Evolutionary conservation across 2,797 vertebrate genomes (phyloP), one percentile per base, ranked within the genome.

Genomic region (Halcyon smyrnensis): DNA sequence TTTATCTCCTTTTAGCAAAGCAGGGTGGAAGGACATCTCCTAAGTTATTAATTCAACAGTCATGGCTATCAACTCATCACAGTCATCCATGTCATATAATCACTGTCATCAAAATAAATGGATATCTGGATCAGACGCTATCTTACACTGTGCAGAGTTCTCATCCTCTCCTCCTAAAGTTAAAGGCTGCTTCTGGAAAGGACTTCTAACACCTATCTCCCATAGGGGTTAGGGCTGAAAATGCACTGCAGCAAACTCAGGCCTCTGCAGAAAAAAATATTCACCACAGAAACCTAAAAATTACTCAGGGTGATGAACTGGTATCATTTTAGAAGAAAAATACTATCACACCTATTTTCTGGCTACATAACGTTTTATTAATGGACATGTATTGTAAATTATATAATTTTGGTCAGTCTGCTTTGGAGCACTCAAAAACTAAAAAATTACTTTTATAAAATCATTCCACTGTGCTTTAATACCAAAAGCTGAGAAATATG

Each of bases 1-100:
- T 84, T 93, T 87, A 25, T 91, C 50, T 92, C 50, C 30, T 81
- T 87, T 69, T 57, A 80, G 81, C 68, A 83, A 89, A 80, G 68
- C 46, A 32, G 65, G 51, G 43, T 57, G 67, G 71, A 74, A 90
- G 54, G 37, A 73, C 30, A 46, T 69, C 36, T 64, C 77, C 39
- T 23, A 51, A 68, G 34, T 62, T 78, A 56, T 27, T 71, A 46
- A 51, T 76, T 75, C 56, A 75, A 37, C 25, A 45, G n/a, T 85
- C 53, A 21, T 59, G 24, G 60, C 62, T 74, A 27, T 64, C 57
- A 79, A 9, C 36, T 85, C 56, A 32, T 92, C 73, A 64, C 56
- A n/a, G 50, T 34, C 67, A 86, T 51, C 78, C 53, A 30, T 24
- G 41, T 56, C 63, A 46, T 71, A 16, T 14, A 65, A 92, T 56